Evolutionary conservation across 2,797 vertebrate genomes (phyloP).

Genomic region (Helicolenus hilgendorfi): DNA sequence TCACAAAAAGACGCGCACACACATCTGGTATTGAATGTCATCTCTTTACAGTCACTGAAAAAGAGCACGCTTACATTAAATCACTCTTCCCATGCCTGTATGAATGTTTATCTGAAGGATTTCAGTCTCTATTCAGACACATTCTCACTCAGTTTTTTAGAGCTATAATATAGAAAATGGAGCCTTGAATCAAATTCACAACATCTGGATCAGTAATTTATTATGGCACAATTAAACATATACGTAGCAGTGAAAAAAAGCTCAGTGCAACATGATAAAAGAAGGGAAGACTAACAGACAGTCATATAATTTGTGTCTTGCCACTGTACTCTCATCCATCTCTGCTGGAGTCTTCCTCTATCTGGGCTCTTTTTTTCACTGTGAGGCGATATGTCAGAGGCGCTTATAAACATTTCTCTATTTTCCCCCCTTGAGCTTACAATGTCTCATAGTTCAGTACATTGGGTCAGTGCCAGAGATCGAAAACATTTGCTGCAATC

Average conservation of each 20-base stretch:
- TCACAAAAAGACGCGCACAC: background rate
- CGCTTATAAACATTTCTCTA: slow-evolving; percentile 71
- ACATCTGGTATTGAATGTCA: background rate
- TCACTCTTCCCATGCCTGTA: background rate
- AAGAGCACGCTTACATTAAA: background rate
- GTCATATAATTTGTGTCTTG: slow-evolving; percentile 17
- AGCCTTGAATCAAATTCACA: background rate
- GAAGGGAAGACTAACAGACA: background rate
- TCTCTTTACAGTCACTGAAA: background rate
- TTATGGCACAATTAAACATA: background rate
- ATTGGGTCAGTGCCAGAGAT: slow-evolving; percentile 75
- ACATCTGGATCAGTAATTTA: background rate
- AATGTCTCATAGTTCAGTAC: slow-evolving; percentile 72
- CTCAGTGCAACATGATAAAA: background rate
- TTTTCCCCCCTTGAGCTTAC: slow-evolving; percentile 61
- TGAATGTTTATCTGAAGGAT: background rate
- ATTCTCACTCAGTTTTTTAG: background rate
- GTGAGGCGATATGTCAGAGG: slow-evolving; percentile 63
- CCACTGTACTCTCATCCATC: slow-evolving; percentile 44
- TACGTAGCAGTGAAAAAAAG: background rate
- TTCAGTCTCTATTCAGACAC: background rate
- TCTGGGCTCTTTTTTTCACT: slow-evolving; percentile 50
- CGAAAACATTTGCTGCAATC: slow-evolving; percentile 71
- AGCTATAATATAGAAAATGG: background rate
- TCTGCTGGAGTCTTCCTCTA: slow-evolving; percentile 36